Base-by-base conservation (phyloP, 1,140 invertebrate species). In the Elymnias hypermnestra region DNA sequence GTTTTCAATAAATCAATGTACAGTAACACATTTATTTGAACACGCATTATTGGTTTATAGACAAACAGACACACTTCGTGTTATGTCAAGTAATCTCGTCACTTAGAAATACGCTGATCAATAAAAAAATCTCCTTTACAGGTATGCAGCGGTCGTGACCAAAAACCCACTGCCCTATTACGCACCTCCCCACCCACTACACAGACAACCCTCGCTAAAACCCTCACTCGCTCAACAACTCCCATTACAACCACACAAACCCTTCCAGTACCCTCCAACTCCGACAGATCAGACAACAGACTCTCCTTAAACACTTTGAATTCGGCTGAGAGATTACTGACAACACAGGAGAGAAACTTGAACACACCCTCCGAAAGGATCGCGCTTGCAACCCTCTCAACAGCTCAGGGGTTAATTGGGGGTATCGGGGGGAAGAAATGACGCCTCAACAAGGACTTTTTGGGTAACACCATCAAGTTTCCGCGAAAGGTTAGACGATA, bases 391-490 rank as follows among this genome's bases (percentile, higher is more conserved):
- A 77, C 63, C 0, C 52, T 89, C 61, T 63, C 88, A 62, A 53
- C 75, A 8, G 82, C 76, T 12, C 89, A 87, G 21, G 88, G 89
- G 0, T 72, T 89, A 5, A 88, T 88, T 2, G 78, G 87, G 2
- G 87, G 87, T 1, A 89, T 90, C 1, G 87, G 89, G 0, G 86
- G 87, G 18, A 89, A 89, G 39, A 88, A 76, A 72, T 87, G 85
- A 87, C 85, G 83, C 36, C 60, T 73, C 35, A 73, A 52, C 35
- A 72, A 66, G 31, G 72, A 76, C 9, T 43, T 54, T 13, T 50
- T 64, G 35, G 61, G 46, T 29, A 29, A 29, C 5, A 63, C 29
- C n/a, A 55, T 60, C 23, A 60, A 60, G 45, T 59, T 63, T 37
- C 71, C 73, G 0, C 68, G 63, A 41, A 81, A 77, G 33, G 57